These are phyloP conservation scores for Parthenolecanium corni DNA, from an alignment of 2,888 invertebrate species.

Conservation along the genomic window DNA sequence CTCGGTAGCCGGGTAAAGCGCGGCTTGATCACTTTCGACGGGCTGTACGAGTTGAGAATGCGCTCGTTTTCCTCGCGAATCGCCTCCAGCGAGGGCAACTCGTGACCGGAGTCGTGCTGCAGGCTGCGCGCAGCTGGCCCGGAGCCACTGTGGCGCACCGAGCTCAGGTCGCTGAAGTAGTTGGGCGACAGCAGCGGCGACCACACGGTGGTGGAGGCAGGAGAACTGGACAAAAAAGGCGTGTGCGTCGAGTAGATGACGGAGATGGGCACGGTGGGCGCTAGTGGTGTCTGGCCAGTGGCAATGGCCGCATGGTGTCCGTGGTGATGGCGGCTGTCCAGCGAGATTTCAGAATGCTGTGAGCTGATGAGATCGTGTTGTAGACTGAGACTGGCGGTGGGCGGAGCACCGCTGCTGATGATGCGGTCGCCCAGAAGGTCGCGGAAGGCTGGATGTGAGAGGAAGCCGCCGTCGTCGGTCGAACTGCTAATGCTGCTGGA, in stretches of 20 bases:
- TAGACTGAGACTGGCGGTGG: background rate
- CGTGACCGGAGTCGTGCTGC: constrained; percentile 58
- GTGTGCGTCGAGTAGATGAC: constrained; percentile 50
- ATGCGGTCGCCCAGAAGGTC: constrained; percentile 35
- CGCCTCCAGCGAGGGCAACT: constrained; percentile 56
- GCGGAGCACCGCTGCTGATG: constrained; percentile 30
- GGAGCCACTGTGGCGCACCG: constrained; percentile 61
- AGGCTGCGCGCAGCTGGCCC: constrained; percentile 44
- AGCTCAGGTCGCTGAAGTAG: constrained; percentile 77
- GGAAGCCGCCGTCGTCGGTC: constrained; percentile 76
- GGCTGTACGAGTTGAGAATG: constrained; percentile 33
- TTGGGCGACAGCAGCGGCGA: constrained; percentile 57
- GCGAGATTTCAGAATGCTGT: constrained; percentile 14
- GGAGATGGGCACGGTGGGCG: constrained; percentile 43
- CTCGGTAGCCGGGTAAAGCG: constrained; percentile 46
- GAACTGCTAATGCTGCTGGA: constrained; percentile 49
- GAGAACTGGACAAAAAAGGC: constrained; percentile 45
- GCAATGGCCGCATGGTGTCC: too few species aligned
- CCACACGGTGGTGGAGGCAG: constrained; percentile 51
- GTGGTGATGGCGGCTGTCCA: constrained; percentile 15
- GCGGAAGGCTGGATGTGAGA: constrained; percentile 47
- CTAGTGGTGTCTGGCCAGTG: constrained; percentile 38
- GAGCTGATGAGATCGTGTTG: constrained; percentile 10
- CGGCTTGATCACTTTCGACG: constrained; percentile 19
- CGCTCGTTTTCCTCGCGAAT: constrained; percentile 58